Evolutionary conservation across 1,140 invertebrate genomes (phyloP).

Genomic region (Drosophila oshimai): DNA sequence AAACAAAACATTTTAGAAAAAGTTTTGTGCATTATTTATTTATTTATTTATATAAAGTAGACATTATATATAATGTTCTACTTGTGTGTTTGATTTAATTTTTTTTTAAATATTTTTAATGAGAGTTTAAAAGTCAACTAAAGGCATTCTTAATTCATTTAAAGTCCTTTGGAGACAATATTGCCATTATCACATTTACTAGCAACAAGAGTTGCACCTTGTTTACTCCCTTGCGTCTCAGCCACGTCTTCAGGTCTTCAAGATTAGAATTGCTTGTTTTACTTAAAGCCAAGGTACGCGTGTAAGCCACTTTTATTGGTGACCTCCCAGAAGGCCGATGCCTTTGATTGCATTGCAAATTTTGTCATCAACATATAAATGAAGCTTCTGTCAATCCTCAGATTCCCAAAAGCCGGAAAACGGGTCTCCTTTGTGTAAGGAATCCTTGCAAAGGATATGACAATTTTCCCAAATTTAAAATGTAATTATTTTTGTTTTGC

Average conservation of each 20-base stretch:
- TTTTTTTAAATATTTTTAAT: neutral
- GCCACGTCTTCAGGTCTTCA: neutral
- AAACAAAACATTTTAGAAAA: too few relatives aligned
- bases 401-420: constrained; percentile 15
- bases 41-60: too few relatives aligned
- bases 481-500: constrained; percentile 69
- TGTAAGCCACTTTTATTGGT: constrained; percentile 16
- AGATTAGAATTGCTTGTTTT: constrained; percentile 9
- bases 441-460: constrained; percentile 1
- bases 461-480: constrained; percentile 52
- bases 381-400: constrained; percentile 37
- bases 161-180: neutral
- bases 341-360: constrained; percentile 72
- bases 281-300: constrained; percentile 5
- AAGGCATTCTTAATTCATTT: neutral
- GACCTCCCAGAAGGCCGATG: constrained; percentile 41
- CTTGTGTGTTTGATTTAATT: too few relatives aligned
- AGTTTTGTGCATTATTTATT: neutral
- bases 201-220: too few relatives aligned
- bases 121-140: neutral
- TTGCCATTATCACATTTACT: neutral
- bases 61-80: neutral
- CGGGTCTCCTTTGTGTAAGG: constrained; percentile 41
- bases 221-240: neutral
- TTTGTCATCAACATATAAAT: constrained; percentile 79